Conservation (phyloP, 2,797 vertebrate genomes). For the Enteromius afrohamiltoni region DNA sequence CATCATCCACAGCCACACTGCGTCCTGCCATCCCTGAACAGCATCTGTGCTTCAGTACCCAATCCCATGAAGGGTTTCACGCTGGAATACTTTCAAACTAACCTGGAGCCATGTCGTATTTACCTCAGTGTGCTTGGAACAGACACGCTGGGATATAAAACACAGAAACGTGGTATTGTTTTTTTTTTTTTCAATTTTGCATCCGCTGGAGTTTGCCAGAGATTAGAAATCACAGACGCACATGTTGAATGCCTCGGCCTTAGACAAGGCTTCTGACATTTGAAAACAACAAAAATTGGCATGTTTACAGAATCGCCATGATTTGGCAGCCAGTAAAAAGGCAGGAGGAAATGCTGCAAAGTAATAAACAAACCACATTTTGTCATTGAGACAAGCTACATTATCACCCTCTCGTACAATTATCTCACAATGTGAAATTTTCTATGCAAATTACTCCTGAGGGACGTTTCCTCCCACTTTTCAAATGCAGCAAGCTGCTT, state of each 20-base stretch:
- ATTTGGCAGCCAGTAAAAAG: conserved; percentile 15
- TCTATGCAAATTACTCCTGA: background rate
- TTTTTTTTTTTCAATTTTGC: background rate
- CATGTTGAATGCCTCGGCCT: background rate
- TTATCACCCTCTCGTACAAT: conserved; percentile 22
- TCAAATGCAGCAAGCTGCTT: conserved; percentile 39
- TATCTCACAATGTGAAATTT: conserved; percentile 13
- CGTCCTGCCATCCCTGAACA: conserved; percentile 22
- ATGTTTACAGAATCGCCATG: conserved; percentile 37
- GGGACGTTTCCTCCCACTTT: background rate
- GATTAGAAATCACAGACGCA: conserved; percentile 9
- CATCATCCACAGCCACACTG: conserved; percentile 27
- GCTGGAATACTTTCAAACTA: conserved; percentile 12
- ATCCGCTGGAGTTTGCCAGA: background rate
- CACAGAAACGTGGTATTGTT: background rate
- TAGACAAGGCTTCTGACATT: conserved; percentile 4
- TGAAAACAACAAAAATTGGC: conserved; percentile 27
- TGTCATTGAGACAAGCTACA: background rate
- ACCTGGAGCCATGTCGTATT: conserved; percentile 1
- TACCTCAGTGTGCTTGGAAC: background rate
- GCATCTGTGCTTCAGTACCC: conserved; percentile 31
- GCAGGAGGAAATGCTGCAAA: background rate
- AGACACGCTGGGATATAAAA: conserved; percentile 8
- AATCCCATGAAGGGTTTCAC: conserved; percentile 7
- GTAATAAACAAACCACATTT: conserved; percentile 15